phyloP scores from a whole-genome alignment of 2,113 vertebrate genomes.

The Chloebia gouldiae region DNA sequence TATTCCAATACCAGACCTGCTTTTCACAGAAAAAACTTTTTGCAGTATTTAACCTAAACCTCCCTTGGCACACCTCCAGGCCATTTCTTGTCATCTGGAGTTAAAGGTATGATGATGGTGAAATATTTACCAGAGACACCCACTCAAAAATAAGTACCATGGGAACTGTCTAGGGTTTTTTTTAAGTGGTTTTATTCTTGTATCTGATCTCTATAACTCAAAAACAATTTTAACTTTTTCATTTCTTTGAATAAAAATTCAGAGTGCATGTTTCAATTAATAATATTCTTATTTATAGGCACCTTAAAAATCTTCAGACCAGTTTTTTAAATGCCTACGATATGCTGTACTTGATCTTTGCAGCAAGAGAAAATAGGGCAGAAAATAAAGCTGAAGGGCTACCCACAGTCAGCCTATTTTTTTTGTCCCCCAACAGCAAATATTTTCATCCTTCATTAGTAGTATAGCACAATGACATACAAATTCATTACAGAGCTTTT shows the following conservation, averaged over 20 bases:
- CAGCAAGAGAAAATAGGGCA: background rate
- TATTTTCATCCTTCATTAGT: background rate
- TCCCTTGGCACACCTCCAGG: accelerated
- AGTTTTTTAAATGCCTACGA: background rate
- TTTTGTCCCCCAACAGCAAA: background rate
- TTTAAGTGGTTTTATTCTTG: background rate
- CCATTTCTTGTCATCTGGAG: background rate
- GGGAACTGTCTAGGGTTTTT: background rate
- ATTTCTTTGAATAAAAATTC: background rate
- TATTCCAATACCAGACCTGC: background rate
- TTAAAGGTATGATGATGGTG: background rate
- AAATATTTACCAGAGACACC: background rate
- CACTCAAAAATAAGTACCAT: background rate
- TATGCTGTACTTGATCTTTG: background rate
- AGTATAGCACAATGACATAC: background rate
- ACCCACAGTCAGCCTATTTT: background rate
- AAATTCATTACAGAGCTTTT: background rate
- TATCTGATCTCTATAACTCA: background rate
- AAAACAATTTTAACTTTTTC: background rate
- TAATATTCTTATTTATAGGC: background rate
- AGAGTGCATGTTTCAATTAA: background rate
- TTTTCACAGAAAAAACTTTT: background rate
- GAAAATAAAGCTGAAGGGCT: background rate
- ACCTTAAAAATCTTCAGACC: background rate
- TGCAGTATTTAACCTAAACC: background rate